A percentile compares a stretch with the other conserved stretches of the same genome.
phyloP scores from a whole-genome alignment of 1,140 invertebrate genomes.

The Tetragnatha versicolor region DNA sequence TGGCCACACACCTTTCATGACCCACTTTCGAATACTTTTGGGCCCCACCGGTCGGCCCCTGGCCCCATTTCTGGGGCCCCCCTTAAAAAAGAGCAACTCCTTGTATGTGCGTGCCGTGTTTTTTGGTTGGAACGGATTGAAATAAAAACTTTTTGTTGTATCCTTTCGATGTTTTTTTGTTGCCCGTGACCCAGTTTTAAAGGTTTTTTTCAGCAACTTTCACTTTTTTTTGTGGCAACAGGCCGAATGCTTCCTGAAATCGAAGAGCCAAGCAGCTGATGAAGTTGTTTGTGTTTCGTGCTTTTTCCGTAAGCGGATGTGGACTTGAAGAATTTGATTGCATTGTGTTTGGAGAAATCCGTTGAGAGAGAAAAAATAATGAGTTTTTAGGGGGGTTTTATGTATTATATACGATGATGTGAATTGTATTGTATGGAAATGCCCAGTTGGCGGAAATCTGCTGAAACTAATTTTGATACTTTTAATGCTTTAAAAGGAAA shows the following conservation, averaged over 20 bases:
- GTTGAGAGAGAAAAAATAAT: too few relatives aligned
- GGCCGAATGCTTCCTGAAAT: slow-evolving; percentile 3
- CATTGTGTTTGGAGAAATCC: too few relatives aligned
- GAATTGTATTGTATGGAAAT: too few relatives aligned
- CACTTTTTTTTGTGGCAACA: slow-evolving; percentile 2
- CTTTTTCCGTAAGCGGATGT: background rate
- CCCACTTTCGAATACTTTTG: slow-evolving; percentile 28
- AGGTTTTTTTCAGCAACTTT: background rate
- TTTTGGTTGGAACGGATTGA: background rate
- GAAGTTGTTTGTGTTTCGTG: background rate
- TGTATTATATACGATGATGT: too few relatives aligned
- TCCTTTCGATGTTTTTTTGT: slow-evolving; percentile 4
- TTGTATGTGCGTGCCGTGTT: slow-evolving; percentile 14
- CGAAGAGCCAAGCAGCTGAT: slow-evolving; percentile 1
- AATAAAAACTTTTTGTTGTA: background rate
- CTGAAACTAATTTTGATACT: too few relatives aligned
- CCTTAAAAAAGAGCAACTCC: background rate
- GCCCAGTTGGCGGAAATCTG: too few relatives aligned
- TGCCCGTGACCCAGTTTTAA: slow-evolving; percentile 18
- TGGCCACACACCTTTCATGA: slow-evolving; percentile 3
- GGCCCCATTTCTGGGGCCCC: background rate
- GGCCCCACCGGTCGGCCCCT: slow-evolving; percentile 8
- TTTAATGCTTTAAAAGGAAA: too few relatives aligned
- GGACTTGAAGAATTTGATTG: too few relatives aligned
- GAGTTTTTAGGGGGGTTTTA: too few relatives aligned